Evolutionary conservation across 1,140 invertebrate genomes (phyloP).

Genomic region (Eupristina koningsbergeri): DNA sequence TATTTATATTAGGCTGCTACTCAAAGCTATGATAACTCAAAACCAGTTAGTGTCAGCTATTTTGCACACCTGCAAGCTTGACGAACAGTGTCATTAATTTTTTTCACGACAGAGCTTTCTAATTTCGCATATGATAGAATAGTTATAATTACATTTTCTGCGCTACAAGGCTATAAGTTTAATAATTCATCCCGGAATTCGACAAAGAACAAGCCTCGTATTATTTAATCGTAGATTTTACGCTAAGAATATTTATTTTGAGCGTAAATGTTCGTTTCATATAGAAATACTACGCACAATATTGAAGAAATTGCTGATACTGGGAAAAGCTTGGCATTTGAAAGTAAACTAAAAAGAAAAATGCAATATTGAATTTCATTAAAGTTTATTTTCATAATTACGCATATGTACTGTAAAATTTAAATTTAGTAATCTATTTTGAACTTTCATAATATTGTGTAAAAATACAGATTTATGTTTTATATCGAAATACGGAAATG

Average conservation of each 20-base stretch:
- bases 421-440: no score
- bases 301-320: no score
- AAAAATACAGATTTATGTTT: neutral
- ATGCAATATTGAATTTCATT: no score
- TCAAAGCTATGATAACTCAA: conserved; percentile 21
- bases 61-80: neutral
- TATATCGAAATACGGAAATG: neutral
- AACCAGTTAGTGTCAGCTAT: neutral
- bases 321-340: no score
- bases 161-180: neutral
- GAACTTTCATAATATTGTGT: no score
- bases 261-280: neutral
- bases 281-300: neutral
- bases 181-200: neutral
- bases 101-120: conserved; percentile 2
- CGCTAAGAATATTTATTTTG: neutral
- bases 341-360: no score
- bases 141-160: neutral
- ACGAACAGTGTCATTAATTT: conserved; percentile 18
- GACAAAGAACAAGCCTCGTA: conserved; percentile 14
- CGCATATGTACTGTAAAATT: no score
- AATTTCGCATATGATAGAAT: conserved; percentile 7
- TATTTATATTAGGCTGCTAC: neutral
- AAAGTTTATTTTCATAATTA: no score
- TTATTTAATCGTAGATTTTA: neutral